Base-by-base conservation (phyloP, 2,797 vertebrate genomes). In the Chaetodon trifasciatus region DNA sequence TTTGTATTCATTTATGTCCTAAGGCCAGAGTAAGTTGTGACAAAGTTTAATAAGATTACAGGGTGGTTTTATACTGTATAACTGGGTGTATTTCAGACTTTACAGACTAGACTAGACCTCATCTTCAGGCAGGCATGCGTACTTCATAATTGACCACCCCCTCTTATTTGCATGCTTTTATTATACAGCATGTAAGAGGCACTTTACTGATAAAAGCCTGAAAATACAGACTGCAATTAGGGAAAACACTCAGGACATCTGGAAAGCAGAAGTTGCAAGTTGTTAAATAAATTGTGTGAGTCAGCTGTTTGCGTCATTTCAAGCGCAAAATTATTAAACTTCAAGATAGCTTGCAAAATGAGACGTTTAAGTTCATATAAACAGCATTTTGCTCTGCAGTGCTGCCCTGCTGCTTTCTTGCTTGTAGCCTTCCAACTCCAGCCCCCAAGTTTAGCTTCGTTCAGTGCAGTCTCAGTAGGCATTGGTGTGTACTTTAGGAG, bases 401-500 rank as follows among this genome's bases (percentile, higher is more conserved):
- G n/a, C 37, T 77, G 24, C 17, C 40, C 32, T 10, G 17, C n/a
- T 64, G 52, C 16, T 53, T 67, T 70, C 63, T 64, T 1, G 1
- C 46, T 50, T 17, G 49, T 66, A 53, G 46, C 70, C 65, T 46
- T 76, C 35, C 9, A 70, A 28, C 40, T 61, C 35, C 35, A 50
- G 71, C 19, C 49, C 28, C 10, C 55, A 61, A 5, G 46, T 70
- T 73, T 60, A 40, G 39, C 68, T 32, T 79, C 40, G 50, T 65
- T 69, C 69, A 76, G 12, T 73, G 65, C 47, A 44, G 57, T 67
- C 85, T 76, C 80, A 55, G 68, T 13, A 63, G 82, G 35, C 77
- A 11, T 61, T 24, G 28, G 55, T 66, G 74, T 81, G 32, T 49
- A 56, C 42, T 78, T 77, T 16, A 57, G 55, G 76, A 70, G 64